Conservation (phyloP, 2,113 vertebrate genomes). For the Pseudonaja textilis region DNA sequence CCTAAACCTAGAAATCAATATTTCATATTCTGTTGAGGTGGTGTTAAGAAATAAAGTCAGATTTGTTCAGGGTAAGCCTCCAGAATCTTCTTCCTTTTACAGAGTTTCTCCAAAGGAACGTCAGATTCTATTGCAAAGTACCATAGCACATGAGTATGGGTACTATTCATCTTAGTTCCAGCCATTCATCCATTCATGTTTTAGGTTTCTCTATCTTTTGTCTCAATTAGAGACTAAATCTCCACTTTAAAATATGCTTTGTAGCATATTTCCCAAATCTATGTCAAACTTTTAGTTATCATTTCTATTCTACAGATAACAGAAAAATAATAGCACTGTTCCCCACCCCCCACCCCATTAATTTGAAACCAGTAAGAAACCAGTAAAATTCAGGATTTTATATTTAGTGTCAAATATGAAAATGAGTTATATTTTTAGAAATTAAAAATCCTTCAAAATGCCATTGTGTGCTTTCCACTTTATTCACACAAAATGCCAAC, state of each 20-base stretch:
- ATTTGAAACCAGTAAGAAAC: background rate
- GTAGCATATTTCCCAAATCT: background rate
- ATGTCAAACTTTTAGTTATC: background rate
- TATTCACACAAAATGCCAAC: background rate
- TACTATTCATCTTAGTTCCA: background rate
- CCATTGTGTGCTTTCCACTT: background rate
- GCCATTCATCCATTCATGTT: background rate
- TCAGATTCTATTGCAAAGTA: background rate
- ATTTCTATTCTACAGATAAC: background rate
- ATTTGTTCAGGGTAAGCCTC: background rate
- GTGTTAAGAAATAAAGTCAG: conserved; percentile 1
- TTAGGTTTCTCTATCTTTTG: background rate
- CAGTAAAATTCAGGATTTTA: background rate
- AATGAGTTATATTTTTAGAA: background rate
- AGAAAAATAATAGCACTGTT: background rate
- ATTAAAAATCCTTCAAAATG: background rate
- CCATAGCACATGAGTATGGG: background rate
- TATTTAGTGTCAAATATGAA: background rate
- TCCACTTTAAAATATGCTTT: background rate
- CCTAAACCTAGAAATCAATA: conserved; percentile 14
- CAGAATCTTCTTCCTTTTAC: background rate
- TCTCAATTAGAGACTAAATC: background rate
- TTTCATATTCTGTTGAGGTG: background rate
- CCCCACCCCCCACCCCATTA: rapidly evolving
- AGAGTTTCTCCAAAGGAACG: background rate